Percentiles rank a stretch among this genome's conserved stretches.
These are phyloP conservation scores for Sula dactylatra DNA, from an alignment of 2,113 vertebrate genomes.

Conservation along the genomic window DNA sequence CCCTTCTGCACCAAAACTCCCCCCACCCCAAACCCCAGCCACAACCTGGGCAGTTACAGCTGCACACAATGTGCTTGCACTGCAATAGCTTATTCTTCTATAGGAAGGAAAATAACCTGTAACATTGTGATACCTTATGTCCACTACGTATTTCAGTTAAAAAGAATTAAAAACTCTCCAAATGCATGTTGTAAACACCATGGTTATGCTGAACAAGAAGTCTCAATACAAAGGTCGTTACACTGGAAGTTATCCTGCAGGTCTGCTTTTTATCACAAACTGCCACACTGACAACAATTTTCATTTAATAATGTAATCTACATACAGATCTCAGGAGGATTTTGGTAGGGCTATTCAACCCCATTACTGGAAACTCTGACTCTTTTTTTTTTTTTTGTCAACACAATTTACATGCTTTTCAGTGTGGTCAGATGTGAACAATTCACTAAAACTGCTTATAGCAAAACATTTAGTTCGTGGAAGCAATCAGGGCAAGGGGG, in stretches of 20 bases:
- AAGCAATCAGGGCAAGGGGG: neutral
- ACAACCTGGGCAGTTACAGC: neutral
- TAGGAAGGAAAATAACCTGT: neutral
- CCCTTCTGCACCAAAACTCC: neutral
- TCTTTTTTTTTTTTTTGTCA: neutral
- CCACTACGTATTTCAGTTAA: neutral
- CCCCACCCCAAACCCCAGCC: neutral
- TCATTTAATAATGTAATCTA: neutral
- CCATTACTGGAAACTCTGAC: neutral
- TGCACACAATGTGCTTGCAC: neutral
- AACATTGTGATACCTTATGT: rapidly evolving
- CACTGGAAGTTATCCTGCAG: neutral
- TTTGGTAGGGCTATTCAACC: neutral
- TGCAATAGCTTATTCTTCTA: constrained; percentile 12
- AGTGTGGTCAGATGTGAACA: neutral
- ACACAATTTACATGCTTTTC: neutral
- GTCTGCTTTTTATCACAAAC: neutral
- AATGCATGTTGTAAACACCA: neutral
- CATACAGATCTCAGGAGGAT: neutral
- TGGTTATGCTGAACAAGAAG: neutral
- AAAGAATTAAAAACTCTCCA: neutral
- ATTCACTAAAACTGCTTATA: neutral
- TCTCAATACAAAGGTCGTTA: neutral
- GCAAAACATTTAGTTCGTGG: neutral
- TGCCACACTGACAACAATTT: neutral